Percentiles rank a stretch among this genome's conserved stretches.
These are phyloP conservation scores for Cyprinella venusta DNA, from an alignment of 2,797 vertebrate species.

Conservation along the genomic window DNA sequence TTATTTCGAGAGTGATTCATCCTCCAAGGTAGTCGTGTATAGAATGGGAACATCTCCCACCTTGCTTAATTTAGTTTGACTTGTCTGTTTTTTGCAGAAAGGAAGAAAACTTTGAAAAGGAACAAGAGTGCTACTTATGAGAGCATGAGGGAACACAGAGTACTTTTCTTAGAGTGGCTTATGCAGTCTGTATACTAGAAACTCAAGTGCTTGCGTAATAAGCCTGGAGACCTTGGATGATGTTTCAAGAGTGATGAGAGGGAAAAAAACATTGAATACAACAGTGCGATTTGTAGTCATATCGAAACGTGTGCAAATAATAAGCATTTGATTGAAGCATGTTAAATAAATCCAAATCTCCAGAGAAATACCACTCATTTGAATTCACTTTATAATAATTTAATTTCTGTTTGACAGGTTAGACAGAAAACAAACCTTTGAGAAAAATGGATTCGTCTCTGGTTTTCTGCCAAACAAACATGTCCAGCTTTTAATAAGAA, in stretches of 20 bases:
- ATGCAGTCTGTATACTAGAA: slow-evolving; percentile 5
- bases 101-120: neutral
- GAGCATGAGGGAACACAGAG: slow-evolving; percentile 10
- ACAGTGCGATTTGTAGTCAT: neutral
- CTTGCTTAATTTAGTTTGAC: slow-evolving; percentile 4
- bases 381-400: neutral
- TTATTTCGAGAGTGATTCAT: slow-evolving; percentile 8
- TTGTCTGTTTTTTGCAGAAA: neutral
- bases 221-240: slow-evolving; percentile 7
- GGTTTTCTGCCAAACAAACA: neutral
- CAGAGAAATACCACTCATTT: neutral
- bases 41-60: neutral
- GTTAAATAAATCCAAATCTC: neutral
- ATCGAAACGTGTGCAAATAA: neutral
- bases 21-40: neutral
- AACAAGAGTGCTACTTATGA: neutral
- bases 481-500: neutral
- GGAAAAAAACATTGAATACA: neutral
- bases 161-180: slow-evolving; percentile 24
- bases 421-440: neutral
- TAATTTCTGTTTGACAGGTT: neutral
- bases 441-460: neutral
- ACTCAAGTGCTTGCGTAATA: slow-evolving; percentile 37
- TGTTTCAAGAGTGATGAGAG: neutral
- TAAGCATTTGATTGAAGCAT: neutral